Percentiles rank a stretch among this genome's conserved stretches.
phyloP scores from a whole-genome alignment of 2,113 vertebrate genomes.

The Catharus minimus region DNA sequence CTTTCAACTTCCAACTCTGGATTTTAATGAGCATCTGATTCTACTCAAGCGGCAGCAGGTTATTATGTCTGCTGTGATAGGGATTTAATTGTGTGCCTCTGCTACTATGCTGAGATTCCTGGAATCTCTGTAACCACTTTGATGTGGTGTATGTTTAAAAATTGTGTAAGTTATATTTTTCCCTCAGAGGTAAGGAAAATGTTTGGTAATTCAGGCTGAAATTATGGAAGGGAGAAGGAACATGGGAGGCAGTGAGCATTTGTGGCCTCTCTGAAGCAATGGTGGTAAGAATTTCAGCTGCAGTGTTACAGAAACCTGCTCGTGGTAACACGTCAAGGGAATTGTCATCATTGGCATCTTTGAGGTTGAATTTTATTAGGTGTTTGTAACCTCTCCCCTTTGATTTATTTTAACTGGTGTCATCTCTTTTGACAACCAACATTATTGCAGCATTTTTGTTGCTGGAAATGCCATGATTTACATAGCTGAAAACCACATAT shows the following conservation, averaged over 20 bases:
- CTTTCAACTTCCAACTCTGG: conserved; percentile 40
- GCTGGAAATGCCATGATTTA: neutral
- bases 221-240: neutral
- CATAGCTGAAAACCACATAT: neutral
- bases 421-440: neutral
- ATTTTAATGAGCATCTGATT: conserved; percentile 55
- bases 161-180: neutral
- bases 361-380: neutral
- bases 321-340: neutral
- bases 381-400: neutral
- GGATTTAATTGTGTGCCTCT: conserved; percentile 5
- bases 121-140: neutral
- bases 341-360: neutral
- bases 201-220: conserved; percentile 2
- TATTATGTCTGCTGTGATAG: conserved; percentile 14
- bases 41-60: neutral
- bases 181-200: neutral
- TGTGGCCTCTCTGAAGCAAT: neutral
- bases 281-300: neutral
- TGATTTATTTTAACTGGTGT: neutral
- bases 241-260: neutral
- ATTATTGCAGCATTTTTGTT: neutral
- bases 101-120: neutral
- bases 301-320: neutral
- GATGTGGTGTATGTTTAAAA: neutral